A percentile compares a stretch with the other conserved stretches of the same genome.
phyloP scores from a whole-genome alignment of 2,797 vertebrate species.

The Micrastur ruficollis region DNA sequence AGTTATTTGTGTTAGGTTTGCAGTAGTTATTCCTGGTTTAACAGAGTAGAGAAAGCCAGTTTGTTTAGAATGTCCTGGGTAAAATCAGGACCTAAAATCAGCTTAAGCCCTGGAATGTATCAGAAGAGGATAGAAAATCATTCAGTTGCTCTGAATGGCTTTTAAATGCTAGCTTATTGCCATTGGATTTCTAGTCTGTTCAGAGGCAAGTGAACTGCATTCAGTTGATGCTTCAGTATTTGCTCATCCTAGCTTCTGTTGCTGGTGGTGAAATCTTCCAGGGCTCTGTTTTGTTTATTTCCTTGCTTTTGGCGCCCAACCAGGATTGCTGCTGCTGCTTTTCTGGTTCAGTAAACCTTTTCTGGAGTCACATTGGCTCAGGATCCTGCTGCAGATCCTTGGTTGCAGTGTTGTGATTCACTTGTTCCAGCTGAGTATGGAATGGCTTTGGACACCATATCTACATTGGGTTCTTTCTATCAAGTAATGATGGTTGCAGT shows the following conservation, averaged over 20 bases:
- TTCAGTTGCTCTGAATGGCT: not conserved
- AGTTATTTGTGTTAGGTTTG: not conserved
- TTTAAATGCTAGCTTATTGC: not conserved
- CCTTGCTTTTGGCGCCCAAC: constrained; percentile 28
- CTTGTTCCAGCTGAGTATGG: constrained; percentile 8
- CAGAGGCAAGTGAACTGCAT: not conserved
- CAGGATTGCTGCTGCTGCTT: constrained; percentile 56
- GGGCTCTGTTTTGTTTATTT: constrained; percentile 42
- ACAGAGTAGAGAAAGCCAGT: not conserved
- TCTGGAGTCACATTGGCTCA: constrained; percentile 51
- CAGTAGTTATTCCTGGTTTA: not conserved
- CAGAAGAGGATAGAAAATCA: not conserved
- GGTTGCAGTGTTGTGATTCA: constrained; percentile 39
- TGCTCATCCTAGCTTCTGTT: not conserved
- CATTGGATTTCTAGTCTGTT: not conserved
- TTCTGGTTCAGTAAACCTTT: constrained; percentile 65
- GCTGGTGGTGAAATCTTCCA: constrained; percentile 38
- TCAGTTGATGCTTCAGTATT: not conserved
- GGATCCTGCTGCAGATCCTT: constrained; percentile 44
- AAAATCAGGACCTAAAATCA: not conserved
- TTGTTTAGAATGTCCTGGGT: not conserved
- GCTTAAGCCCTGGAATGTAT: not conserved
- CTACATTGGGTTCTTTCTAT: not conserved
- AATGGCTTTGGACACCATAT: not conserved
- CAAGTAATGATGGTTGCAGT: not conserved